Evolutionary conservation across 2,888 invertebrate genomes (phyloP).

Genomic region (Steinernema hermaphroditum): DNA sequence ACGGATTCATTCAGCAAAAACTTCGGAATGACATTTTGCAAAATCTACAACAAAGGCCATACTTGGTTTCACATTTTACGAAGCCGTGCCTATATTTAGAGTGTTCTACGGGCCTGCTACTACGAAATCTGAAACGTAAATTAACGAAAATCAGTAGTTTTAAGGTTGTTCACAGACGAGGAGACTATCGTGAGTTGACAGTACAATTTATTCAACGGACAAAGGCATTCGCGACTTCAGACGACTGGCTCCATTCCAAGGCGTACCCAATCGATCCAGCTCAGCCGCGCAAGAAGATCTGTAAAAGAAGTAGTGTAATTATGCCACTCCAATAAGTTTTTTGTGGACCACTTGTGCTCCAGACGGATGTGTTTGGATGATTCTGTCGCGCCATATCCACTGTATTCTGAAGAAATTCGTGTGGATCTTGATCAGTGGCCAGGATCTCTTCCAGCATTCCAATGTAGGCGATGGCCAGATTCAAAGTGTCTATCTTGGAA

Average conservation of each 20-base stretch:
- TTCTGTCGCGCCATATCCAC: constrained; percentile 51
- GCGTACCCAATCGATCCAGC: constrained; percentile 99
- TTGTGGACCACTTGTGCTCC: constrained; percentile 65
- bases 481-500: constrained; percentile 95
- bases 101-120: too few species aligned
- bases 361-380: constrained; percentile 52
- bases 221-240: too few species aligned
- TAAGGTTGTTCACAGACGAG: too few species aligned
- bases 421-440: constrained; percentile 48
- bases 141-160: too few species aligned
- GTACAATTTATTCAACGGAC: too few species aligned
- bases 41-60: too few species aligned
- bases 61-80: too few species aligned
- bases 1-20: too few species aligned
- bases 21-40: too few species aligned
- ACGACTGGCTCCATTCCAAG: constrained; percentile 76
- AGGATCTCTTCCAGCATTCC: constrained; percentile 75
- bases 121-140: too few species aligned
- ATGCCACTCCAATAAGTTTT: not conserved
- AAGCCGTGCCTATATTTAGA: too few species aligned
- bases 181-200: too few species aligned
- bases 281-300: constrained; percentile 93
- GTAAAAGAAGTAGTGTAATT: constrained; percentile 48
- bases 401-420: constrained; percentile 50
- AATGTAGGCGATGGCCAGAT: constrained; percentile 95